phyloP scores from a whole-genome alignment of 2,113 vertebrate species.

The Herpetotheres cachinnans region DNA sequence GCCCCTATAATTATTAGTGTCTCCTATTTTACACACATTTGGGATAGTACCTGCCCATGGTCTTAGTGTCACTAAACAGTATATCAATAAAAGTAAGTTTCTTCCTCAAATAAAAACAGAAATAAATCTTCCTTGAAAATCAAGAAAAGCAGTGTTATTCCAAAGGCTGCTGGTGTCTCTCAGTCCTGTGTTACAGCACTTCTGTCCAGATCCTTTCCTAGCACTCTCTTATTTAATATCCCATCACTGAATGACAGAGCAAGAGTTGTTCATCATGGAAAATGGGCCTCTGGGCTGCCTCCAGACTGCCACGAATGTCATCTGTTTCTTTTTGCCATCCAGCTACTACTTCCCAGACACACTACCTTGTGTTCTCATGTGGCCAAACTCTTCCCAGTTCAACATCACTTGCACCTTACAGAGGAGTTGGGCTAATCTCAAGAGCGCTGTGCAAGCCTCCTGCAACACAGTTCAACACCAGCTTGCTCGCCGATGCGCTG shows the following conservation, averaged over 20 bases:
- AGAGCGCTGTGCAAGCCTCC: rapidly evolving
- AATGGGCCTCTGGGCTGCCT: background rate
- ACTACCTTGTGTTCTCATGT: background rate
- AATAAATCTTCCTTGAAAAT: background rate
- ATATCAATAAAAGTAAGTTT: background rate
- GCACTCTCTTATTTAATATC: background rate
- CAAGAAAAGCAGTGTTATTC: background rate
- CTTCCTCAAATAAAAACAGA: background rate
- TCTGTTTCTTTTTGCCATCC: background rate
- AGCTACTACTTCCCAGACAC: background rate
- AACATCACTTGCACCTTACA: background rate
- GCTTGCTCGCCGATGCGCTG: rapidly evolving
- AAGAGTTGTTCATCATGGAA: background rate
- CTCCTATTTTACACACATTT: background rate
- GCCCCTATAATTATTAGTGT: background rate
- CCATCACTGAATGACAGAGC: background rate
- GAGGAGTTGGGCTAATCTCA: background rate
- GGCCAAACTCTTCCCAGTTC: background rate
- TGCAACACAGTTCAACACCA: rapidly evolving
- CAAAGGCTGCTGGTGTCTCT: background rate
- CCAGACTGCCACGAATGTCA: background rate
- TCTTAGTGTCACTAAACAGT: background rate
- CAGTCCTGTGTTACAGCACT: background rate
- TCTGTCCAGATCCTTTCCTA: background rate
- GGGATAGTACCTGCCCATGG: background rate